Evolutionary conservation across 2,888 invertebrate genomes (phyloP).

Genomic region (Ophonus ardosiacus): DNA sequence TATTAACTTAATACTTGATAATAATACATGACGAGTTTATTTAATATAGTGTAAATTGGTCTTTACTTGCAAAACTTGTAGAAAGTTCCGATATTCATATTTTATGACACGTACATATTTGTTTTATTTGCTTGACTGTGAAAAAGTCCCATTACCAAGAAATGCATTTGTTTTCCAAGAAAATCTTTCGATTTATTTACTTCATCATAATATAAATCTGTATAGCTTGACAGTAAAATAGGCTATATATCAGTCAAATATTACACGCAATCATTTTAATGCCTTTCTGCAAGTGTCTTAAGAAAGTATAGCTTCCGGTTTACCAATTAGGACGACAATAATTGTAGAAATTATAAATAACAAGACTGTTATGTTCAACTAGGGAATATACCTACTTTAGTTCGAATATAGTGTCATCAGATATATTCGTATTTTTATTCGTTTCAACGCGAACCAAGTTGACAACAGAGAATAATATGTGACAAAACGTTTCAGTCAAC

Average conservation of each 20-base stretch:
- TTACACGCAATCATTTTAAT: neutral
- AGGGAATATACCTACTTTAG: neutral
- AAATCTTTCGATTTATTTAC: neutral
- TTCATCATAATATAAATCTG: neutral
- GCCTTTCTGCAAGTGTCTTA: neutral
- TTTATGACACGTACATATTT: neutral
- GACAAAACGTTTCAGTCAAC: no score
- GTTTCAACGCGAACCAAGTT: no score
- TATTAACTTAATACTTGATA: neutral
- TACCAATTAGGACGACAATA: neutral
- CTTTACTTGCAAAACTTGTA: neutral
- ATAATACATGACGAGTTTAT: neutral
- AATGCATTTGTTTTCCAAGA: neutral
- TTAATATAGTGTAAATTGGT: constrained; percentile 1
- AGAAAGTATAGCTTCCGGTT: neutral
- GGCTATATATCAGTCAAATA: neutral
- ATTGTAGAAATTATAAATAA: neutral
- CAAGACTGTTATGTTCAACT: neutral
- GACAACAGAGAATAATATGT: no score
- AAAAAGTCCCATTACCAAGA: neutral
- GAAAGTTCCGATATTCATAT: neutral
- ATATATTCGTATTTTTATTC: no score
- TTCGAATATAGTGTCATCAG: no score
- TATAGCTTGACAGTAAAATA: neutral
- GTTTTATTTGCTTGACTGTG: neutral